phyloP scores from a whole-genome alignment of 2,888 invertebrate species.

The Hirtodrosophila cameraria region DNA sequence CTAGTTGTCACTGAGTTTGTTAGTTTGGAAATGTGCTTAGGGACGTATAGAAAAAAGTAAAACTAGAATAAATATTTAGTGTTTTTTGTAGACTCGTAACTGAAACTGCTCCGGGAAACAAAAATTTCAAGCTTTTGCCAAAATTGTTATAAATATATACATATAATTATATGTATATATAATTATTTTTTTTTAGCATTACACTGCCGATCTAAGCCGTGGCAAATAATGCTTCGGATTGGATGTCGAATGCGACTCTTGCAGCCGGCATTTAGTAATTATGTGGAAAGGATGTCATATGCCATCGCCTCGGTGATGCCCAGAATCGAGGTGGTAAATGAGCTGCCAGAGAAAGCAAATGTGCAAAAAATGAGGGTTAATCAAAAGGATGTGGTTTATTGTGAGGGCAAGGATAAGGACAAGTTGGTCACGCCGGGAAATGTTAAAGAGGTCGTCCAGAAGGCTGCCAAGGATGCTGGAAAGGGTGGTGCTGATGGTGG shows the following conservation, averaged over 20 bases:
- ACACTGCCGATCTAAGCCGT: neutral
- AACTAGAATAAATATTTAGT: neutral
- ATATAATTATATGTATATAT: too few species aligned
- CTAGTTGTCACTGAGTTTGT: constrained; percentile 8
- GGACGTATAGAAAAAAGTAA: too few species aligned
- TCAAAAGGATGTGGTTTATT: neutral
- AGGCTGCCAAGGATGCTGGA: neutral
- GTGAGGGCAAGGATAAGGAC: neutral
- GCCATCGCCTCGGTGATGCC: neutral
- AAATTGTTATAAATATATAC: constrained; percentile 20
- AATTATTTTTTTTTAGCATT: neutral
- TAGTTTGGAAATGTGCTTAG: too few species aligned
- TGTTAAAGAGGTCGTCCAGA: neutral
- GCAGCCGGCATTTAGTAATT: neutral
- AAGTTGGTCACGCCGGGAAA: neutral
- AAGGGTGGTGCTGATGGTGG: neutral
- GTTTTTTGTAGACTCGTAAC: constrained; percentile 2
- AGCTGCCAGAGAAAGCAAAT: neutral
- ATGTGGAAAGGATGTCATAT: neutral
- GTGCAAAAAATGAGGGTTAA: neutral
- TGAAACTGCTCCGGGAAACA: neutral
- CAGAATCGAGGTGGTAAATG: neutral
- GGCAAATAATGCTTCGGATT: constrained; percentile 18
- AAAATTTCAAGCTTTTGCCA: constrained; percentile 2
- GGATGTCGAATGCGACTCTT: constrained; percentile 3